A percentile compares a stretch with the other conserved stretches of the same genome.
These are phyloP conservation scores for Myotis lucifugus DNA, from an alignment of 2,113 vertebrate genomes.

Conservation along the genomic window DNA sequence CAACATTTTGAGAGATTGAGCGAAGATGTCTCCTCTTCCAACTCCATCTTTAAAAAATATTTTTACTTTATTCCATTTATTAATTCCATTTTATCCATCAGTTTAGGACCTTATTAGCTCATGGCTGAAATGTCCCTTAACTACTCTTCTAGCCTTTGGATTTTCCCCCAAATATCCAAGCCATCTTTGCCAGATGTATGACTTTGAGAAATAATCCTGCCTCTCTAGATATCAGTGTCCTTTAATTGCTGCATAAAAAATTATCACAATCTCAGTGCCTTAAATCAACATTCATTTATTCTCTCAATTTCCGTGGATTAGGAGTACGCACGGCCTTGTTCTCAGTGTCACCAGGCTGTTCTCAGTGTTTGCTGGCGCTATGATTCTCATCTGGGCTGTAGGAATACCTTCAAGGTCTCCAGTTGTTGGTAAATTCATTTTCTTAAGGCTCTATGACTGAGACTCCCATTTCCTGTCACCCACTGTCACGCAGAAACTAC, in stretches of 20 bases:
- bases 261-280: background rate
- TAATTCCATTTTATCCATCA: background rate
- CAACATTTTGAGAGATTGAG: background rate
- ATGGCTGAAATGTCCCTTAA: background rate
- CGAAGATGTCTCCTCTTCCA: background rate
- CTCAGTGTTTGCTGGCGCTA: background rate
- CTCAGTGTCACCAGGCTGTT: background rate
- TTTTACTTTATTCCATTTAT: background rate
- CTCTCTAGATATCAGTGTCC: background rate
- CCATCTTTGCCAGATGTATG: background rate
- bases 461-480: background rate
- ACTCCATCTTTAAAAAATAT: background rate
- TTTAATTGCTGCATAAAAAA: background rate
- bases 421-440: background rate
- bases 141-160: background rate
- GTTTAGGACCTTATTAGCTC: background rate
- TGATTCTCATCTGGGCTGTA: background rate
- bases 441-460: background rate
- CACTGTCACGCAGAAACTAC: background rate
- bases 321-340: background rate
- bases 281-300: background rate
- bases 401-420: background rate
- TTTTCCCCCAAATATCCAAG: background rate
- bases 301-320: background rate
- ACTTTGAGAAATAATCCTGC: background rate